Percentiles rank a stretch among this genome's conserved stretches.
These are phyloP conservation scores for Ammodytes dubius DNA, from an alignment of 2,113 vertebrate genomes.

Conservation along the genomic window DNA sequence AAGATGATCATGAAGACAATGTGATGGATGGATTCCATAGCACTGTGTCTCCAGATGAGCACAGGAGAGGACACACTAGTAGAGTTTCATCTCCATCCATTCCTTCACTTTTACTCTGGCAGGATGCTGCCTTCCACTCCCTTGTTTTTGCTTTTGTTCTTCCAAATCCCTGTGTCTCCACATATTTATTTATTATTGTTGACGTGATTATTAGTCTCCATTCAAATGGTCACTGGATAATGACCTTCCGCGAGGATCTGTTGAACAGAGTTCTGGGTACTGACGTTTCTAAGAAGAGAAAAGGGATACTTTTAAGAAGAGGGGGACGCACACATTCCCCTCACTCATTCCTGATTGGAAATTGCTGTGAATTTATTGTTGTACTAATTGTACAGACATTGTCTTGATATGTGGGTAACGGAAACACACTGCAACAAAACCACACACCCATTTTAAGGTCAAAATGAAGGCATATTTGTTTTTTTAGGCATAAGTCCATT, in stretches of 20 bases:
- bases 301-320: constrained; percentile 48
- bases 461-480: constrained; percentile 35
- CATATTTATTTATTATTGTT: constrained; percentile 88
- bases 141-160: constrained; percentile 31
- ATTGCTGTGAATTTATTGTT: constrained; percentile 84
- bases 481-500: background rate
- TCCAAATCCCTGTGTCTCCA: constrained; percentile 60
- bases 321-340: constrained; percentile 14
- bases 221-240: constrained; percentile 81
- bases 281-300: constrained; percentile 68
- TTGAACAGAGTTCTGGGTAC: constrained; percentile 85
- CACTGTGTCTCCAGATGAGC: constrained; percentile 12
- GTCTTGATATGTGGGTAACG: constrained; percentile 49
- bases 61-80: constrained; percentile 25
- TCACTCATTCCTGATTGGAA: constrained; percentile 70
- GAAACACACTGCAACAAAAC: constrained; percentile 43
- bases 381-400: constrained; percentile 54
- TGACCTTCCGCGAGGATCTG: constrained; percentile 83
- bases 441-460: constrained; percentile 30
- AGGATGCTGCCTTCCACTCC: constrained; percentile 50
- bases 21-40: constrained; percentile 21
- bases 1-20: constrained; percentile 26
- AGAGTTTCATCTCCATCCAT: constrained; percentile 39
- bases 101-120: constrained; percentile 39
- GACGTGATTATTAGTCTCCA: constrained; percentile 72